Evolutionary conservation across 2,113 vertebrate species (phyloP).

Genomic region (Antechinus flavipes): DNA sequence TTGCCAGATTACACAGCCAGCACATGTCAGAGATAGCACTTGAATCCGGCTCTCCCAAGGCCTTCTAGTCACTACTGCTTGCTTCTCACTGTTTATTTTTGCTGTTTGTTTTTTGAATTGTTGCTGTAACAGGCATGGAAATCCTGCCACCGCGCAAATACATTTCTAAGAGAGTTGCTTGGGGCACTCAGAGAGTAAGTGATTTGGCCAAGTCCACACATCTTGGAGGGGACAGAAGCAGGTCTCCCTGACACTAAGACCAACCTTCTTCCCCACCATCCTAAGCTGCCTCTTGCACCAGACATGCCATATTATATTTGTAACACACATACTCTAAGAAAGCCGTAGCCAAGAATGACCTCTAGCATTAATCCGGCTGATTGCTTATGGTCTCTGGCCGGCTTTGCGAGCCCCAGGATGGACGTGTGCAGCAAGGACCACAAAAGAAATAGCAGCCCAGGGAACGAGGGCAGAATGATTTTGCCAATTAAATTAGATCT

Average conservation of each 20-base stretch:
- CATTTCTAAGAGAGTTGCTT: not conserved
- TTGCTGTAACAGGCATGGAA: not conserved
- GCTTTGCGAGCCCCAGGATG: not conserved
- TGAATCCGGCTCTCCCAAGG: not conserved
- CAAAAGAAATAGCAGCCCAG: not conserved
- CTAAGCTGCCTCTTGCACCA: not conserved
- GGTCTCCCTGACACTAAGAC: not conserved
- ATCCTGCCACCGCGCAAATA: not conserved
- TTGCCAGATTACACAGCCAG: not conserved
- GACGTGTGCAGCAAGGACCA: not conserved
- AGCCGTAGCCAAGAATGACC: not conserved
- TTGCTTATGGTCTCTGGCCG: not conserved
- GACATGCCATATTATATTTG: not conserved
- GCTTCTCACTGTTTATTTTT: not conserved
- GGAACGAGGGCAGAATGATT: not conserved
- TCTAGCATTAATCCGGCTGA: not conserved
- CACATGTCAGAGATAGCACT: not conserved
- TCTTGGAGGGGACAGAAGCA: not conserved
- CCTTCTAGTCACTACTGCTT: not conserved
- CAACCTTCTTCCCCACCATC: not conserved
- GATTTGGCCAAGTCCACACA: not conserved
- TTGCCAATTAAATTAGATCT: not conserved
- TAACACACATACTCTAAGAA: not conserved
- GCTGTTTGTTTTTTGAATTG: not conserved
- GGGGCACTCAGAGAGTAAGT: not conserved